A percentile compares a stretch with the other conserved stretches of the same genome.
phyloP scores from a whole-genome alignment of 2,797 vertebrate genomes.

The Eulemur rubriventer region DNA sequence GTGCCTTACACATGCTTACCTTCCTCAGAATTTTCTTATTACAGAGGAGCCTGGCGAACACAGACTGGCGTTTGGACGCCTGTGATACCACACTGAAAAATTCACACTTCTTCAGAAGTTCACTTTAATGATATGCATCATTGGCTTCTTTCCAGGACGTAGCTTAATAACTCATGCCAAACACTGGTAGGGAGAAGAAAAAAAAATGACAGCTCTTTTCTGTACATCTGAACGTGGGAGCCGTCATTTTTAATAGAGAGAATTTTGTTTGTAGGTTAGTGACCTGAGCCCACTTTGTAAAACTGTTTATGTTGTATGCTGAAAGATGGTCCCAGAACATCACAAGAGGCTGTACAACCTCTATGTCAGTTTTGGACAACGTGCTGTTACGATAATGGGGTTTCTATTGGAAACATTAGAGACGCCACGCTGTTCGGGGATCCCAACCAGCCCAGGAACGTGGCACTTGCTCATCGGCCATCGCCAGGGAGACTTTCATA shows the following conservation, averaged over 20 bases:
- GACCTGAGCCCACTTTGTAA: not conserved
- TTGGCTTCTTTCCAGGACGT: conserved; percentile 68
- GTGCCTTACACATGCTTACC: not conserved
- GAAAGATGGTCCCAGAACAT: not conserved
- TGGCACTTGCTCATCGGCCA: rapidly evolving
- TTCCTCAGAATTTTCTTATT: not conserved
- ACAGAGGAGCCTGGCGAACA: not conserved
- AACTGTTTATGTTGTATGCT: not conserved
- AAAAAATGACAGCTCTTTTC: conserved; percentile 58
- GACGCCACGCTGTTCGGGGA: rapidly evolving
- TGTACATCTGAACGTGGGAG: conserved; percentile 33
- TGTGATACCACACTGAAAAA: not conserved
- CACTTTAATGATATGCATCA: not conserved
- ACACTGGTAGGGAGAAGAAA: not conserved
- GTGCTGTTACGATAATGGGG: rapidly evolving
- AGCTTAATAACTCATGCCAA: conserved; percentile 51
- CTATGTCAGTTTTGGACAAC: rapidly evolving
- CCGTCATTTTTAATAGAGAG: not conserved
- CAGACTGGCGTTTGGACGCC: not conserved
- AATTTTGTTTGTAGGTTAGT: not conserved
- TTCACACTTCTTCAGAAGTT: not conserved
- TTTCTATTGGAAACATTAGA: not conserved
- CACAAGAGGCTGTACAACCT: rapidly evolving
- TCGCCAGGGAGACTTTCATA: not conserved
- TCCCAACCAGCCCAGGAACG: rapidly evolving